phyloP scores from a whole-genome alignment of 92 coral and sea anemone species.

The Porites divaricata region DNA sequence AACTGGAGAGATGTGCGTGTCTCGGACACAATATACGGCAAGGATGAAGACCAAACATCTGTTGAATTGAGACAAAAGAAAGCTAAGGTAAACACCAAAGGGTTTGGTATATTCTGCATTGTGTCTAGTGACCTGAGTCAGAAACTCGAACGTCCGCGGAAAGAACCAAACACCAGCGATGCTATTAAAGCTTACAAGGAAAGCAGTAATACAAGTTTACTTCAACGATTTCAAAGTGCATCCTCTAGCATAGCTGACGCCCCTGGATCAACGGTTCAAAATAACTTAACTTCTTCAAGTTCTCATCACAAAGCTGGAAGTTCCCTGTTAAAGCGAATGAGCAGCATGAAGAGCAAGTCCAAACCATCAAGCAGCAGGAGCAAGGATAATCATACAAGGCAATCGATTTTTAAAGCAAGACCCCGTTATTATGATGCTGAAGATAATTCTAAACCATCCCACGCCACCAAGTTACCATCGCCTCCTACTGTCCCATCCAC shows the following conservation, averaged over 20 bases:
- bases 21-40: not conserved
- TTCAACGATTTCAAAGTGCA: not conserved
- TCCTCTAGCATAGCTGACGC: not conserved
- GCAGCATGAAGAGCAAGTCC: not conserved
- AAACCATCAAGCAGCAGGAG: not conserved
- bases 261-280: not conserved
- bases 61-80: not conserved
- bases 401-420: not conserved
- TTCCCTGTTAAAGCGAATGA: not conserved
- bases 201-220: not conserved
- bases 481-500: not conserved
- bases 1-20: constrained; percentile 24
- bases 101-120: constrained; percentile 29
- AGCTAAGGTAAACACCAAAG: constrained; percentile 15
- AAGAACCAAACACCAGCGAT: constrained; percentile 1
- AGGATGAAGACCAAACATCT: not conserved
- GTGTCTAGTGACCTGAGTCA: not conserved
- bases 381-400: not conserved
- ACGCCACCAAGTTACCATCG: not conserved
- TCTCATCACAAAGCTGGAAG: not conserved
- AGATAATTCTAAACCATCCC: not conserved
- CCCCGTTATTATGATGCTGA: not conserved
- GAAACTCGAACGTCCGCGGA: constrained; percentile 1
- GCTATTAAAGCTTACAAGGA: constrained; percentile 12
- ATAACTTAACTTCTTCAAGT: not conserved